Percentiles rank a stretch among this genome's conserved stretches.
Evolutionary conservation across 2,797 vertebrate species (phyloP).

Genomic region (Varecia variegata): DNA sequence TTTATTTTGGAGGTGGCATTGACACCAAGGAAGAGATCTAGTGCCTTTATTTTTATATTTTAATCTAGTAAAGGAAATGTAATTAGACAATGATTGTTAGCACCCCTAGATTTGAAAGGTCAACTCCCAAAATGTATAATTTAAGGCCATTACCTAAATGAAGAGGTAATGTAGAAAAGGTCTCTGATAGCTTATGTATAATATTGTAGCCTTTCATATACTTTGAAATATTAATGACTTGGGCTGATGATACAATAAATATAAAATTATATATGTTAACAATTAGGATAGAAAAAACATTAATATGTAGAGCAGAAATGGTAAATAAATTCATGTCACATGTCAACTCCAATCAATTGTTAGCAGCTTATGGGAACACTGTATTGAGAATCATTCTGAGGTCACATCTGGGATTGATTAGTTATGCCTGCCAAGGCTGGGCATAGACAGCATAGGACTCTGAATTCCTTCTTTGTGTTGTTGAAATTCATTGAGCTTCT

Average conservation of each 20-base stretch:
- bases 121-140: neutral
- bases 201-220: neutral
- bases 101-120: neutral
- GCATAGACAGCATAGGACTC: neutral
- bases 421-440: neutral
- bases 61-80: neutral
- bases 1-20: neutral
- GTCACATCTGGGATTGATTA: conserved; percentile 21
- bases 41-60: conserved; percentile 16
- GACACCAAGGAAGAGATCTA: neutral
- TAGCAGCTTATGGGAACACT: neutral
- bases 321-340: neutral
- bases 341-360: neutral
- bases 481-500: neutral
- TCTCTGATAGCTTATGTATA: neutral
- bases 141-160: neutral
- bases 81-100: neutral
- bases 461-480: neutral
- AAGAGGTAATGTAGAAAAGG: neutral
- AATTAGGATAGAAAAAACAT: neutral
- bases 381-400: neutral
- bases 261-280: neutral
- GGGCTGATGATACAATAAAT: neutral
- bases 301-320: neutral
- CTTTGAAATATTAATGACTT: neutral